Evolutionary conservation across 1,140 invertebrate species (phyloP), one percentile per base, ranked within the genome.

Genomic region (Nymphalis io): DNA sequence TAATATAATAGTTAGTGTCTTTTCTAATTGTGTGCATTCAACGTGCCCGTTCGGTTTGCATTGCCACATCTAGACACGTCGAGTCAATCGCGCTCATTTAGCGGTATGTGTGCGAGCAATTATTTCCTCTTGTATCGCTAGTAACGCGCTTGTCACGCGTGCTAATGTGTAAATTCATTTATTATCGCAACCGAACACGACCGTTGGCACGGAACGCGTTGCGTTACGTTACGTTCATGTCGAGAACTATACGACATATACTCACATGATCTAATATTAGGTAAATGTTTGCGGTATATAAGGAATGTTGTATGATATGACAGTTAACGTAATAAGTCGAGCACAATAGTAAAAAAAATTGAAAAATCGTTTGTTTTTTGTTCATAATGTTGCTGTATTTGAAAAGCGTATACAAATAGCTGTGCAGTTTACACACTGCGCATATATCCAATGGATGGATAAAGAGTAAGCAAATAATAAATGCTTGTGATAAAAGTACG

Each of bases 91-190:
- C 51, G 20, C 6, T 33, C 51, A 13, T 27, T 55, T 27, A 55
- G 1, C 40, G n/a, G 12, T 44, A n/a, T 33, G 27, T 21, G 20
- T 53, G 23, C 15, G 21, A 55, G 51, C 51, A 27, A 55, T 55
- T 55, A 55, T 53, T 55, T 55, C 51, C 21, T 27, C 51, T 23
- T 15, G 51, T 44, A n/a, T 44, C 21, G 51, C 51, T 33, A 3
- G 48, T 51, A 51, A 51, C 48, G 48, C 48, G 48, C n/a, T 16
- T 21, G 48, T 51, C 48, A 51, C 20, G 48, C 48, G 48, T 15
- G 21, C 51, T 53, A 53, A 27, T 55, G 18, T 55, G 51, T 27
- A 55, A 55, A 27, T 21, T 11, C 48, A 55, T 55, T 55, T 55
- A 27, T 55, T 55, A 53, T 55, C 51, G 21, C 11, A 23, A n/a